These are phyloP conservation scores for Auanema freiburgensis DNA, from an alignment of 2,888 invertebrate genomes.

Conservation along the genomic window DNA sequence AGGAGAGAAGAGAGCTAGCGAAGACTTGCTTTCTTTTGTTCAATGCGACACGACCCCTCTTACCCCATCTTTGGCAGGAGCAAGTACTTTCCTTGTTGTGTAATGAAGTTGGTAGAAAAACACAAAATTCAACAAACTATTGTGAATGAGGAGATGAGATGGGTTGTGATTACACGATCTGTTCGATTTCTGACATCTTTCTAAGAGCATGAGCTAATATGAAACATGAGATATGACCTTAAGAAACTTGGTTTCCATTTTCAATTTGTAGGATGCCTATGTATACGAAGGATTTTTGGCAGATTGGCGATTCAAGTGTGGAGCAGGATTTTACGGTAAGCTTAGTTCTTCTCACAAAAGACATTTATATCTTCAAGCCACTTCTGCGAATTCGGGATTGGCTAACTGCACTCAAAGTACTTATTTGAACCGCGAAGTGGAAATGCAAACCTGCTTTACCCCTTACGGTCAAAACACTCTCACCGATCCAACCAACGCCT, in stretches of 20 bases:
- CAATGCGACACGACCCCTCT: no score
- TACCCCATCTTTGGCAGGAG: no score
- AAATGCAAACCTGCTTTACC: conserved; percentile 16
- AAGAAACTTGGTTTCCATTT: background rate
- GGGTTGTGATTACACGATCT: no score
- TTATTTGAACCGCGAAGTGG: conserved; percentile 34
- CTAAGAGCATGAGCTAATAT: no score
- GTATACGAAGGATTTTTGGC: conserved; percentile 35
- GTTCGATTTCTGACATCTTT: no score
- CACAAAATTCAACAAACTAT: no score
- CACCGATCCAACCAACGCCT: conserved; percentile 31
- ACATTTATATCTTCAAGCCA: conserved; percentile 22
- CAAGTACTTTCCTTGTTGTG: no score
- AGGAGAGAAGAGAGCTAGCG: no score
- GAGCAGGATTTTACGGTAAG: conserved; percentile 41
- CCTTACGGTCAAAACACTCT: conserved; percentile 20
- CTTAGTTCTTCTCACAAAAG: background rate
- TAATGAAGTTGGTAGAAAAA: no score
- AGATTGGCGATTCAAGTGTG: conserved; percentile 44
- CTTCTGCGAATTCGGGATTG: conserved; percentile 31
- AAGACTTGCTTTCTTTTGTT: no score
- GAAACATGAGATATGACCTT: no score
- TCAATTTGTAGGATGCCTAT: conserved; percentile 21
- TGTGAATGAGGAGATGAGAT: no score
- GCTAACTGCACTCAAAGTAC: conserved; percentile 37